These are phyloP conservation scores for Podocnemis expansa DNA, from an alignment of 2,113 vertebrate species.

Conservation along the genomic window DNA sequence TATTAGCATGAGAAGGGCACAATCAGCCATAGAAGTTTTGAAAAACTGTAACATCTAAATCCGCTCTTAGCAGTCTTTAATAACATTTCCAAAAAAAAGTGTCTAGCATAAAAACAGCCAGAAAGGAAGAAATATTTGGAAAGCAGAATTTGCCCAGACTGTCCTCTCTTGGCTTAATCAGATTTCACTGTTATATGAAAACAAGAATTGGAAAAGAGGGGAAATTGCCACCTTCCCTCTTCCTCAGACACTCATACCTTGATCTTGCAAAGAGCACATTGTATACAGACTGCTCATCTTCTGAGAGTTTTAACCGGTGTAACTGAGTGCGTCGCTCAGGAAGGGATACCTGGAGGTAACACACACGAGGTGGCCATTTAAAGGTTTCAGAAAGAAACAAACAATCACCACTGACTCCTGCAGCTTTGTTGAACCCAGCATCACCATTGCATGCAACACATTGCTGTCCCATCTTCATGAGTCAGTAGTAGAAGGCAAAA, in stretches of 20 bases:
- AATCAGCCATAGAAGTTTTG: background rate
- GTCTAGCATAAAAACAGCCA: background rate
- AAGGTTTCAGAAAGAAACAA: background rate
- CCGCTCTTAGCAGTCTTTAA: background rate
- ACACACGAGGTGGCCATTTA: background rate
- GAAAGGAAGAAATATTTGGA: background rate
- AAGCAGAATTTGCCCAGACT: background rate
- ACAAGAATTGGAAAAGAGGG: background rate
- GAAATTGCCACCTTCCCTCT: rapidly evolving
- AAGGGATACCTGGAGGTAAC: conserved; percentile 81
- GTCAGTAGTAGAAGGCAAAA: background rate
- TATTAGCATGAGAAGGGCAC: no score
- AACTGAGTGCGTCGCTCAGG: conserved; percentile 82
- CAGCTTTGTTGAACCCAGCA: background rate
- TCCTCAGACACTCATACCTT: conserved; percentile 76
- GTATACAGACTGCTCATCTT: conserved; percentile 89
- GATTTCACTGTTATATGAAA: background rate
- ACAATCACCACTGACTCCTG: background rate
- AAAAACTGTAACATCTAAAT: background rate
- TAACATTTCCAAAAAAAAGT: conserved; percentile 9
- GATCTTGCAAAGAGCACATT: conserved; percentile 90
- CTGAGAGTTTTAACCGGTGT: conserved; percentile 87
- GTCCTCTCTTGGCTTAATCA: background rate
- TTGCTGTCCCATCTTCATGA: background rate
- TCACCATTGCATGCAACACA: background rate